These are phyloP conservation scores for Notamacropus eugenii DNA, from an alignment of 2,797 vertebrate genomes.

Conservation along the genomic window DNA sequence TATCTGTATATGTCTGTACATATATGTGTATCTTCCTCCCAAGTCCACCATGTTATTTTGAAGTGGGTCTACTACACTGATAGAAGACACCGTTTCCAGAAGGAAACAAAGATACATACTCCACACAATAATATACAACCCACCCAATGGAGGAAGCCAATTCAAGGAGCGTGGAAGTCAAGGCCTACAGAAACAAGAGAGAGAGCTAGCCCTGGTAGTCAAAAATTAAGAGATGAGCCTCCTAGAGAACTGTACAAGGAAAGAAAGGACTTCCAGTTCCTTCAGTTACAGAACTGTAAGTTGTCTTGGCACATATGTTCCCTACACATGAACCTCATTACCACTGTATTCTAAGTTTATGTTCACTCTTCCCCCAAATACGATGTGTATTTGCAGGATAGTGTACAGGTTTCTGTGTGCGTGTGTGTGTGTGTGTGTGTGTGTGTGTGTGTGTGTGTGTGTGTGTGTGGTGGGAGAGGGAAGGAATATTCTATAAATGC, in stretches of 20 bases:
- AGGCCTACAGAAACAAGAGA: neutral
- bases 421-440: no score
- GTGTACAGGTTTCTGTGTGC: neutral
- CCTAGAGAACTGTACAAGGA: neutral
- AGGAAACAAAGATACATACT: neutral
- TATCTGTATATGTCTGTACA: no score
- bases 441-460: neutral
- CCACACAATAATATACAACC: neutral
- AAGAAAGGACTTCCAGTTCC: neutral
- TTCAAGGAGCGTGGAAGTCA: neutral
- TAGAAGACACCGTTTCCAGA: neutral
- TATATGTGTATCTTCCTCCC: neutral
- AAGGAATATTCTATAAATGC: neutral
- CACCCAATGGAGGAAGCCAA: neutral
- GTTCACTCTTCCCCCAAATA: neutral
- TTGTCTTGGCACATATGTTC: neutral
- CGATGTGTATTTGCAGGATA: neutral
- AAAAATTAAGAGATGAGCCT: neutral
- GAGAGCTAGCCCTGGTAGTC: neutral
- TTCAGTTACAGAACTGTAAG: neutral
- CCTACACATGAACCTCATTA: neutral
- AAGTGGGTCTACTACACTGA: neutral
- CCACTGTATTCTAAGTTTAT: neutral
- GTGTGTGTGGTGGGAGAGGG: neutral
- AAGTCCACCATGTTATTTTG: neutral